Evolutionary conservation across 2,797 vertebrate genomes (phyloP).

Genomic region (Lepilemur ruficaudatus): DNA sequence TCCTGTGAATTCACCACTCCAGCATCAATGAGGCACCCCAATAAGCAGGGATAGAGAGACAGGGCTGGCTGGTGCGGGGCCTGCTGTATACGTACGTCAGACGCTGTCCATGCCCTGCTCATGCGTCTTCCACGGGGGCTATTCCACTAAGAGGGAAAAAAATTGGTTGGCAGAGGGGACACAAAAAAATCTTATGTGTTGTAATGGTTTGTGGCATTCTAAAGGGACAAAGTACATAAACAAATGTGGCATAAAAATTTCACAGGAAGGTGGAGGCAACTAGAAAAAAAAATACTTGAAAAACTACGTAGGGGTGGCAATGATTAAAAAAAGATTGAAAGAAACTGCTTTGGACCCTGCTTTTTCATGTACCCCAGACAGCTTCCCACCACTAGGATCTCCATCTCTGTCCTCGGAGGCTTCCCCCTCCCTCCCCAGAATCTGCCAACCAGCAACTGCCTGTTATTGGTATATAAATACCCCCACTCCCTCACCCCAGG

Average conservation of each 20-base stretch:
- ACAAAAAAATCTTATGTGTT: not conserved
- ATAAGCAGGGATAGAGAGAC: not conserved
- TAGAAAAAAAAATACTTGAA: not conserved
- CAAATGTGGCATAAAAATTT: not conserved
- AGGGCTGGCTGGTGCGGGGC: not conserved
- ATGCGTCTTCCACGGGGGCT: accelerated
- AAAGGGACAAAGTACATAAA: not conserved
- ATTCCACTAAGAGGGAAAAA: not conserved
- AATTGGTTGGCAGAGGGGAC: not conserved
- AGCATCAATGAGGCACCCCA: too few relatives aligned
- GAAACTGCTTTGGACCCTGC: not conserved
- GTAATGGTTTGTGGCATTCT: not conserved
- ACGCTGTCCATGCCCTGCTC: not conserved
- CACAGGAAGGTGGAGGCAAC: not conserved
- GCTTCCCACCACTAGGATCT: too few relatives aligned
- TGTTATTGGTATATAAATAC: accelerated
- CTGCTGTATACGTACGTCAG: not conserved
- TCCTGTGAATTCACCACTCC: not conserved
- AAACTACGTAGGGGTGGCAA: not conserved
- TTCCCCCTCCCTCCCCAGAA: not conserved
- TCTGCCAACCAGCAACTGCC: not conserved
- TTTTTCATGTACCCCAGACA: not conserved
- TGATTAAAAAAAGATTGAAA: not conserved
- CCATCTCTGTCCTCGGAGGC: not conserved
- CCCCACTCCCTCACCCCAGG: accelerated